phyloP scores from a whole-genome alignment of 2,888 invertebrate genomes.

The Drepana falcataria region DNA sequence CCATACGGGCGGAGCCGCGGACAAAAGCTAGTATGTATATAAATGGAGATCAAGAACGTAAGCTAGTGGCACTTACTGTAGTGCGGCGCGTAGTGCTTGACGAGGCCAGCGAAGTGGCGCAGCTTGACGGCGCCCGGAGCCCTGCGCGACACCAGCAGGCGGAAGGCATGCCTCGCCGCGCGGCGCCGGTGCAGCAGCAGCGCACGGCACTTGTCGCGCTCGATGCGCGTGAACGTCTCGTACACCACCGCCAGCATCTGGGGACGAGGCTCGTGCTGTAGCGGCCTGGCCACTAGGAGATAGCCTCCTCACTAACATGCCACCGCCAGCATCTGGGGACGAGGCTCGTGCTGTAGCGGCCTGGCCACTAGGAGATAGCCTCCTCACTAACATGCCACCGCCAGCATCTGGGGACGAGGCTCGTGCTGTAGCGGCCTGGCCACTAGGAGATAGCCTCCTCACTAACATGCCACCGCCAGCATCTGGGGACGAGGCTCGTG shows the following conservation, averaged over 20 bases:
- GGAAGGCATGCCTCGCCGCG: constrained; percentile 89
- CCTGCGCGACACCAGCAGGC: constrained; percentile 87
- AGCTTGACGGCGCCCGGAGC: constrained; percentile 83
- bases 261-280: constrained; percentile 9
- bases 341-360: too few species aligned
- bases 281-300: too few species aligned
- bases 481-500: constrained; percentile 71
- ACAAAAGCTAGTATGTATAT: too few species aligned
- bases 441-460: too few species aligned
- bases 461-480: constrained; percentile 83
- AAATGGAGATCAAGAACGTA: too few species aligned
- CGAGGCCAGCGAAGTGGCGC: constrained; percentile 88
- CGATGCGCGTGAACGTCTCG: constrained; percentile 91
- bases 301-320: constrained; percentile 33
- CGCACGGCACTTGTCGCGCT: constrained; percentile 91
- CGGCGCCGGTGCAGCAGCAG: constrained; percentile 88
- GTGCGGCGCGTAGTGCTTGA: constrained; percentile 87
- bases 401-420: constrained; percentile 82
- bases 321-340: constrained; percentile 88
- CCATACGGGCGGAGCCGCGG: too few species aligned
- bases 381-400: constrained; percentile 75
- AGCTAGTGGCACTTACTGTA: constrained; percentile 52
- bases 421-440: too few species aligned
- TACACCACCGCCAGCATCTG: constrained; percentile 94
- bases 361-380: too few species aligned